Base-by-base conservation (phyloP, 1,140 invertebrate genomes). In the Octopus bimaculoides region DNA sequence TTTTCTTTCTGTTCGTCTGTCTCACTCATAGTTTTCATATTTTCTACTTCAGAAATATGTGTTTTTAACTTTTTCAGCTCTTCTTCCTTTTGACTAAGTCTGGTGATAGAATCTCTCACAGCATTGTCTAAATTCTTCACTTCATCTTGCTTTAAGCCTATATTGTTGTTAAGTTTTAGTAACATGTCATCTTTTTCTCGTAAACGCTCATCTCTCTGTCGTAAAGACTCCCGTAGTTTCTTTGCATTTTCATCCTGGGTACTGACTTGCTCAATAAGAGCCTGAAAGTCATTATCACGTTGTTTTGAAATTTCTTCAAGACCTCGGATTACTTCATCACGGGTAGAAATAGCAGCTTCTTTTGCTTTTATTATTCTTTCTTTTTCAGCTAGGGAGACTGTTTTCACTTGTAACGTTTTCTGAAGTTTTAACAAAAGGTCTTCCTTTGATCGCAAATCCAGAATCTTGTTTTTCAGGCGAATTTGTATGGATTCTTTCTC, bases 101-200 rank as follows among this genome's bases (percentile, higher is more conserved):
- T 81, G 10, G 77, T 77, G 8, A 80, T 69, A 5, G 78, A 69
- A 52, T 84, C 82, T 1, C 81, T 80, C 53, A 88, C 71, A 71
- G 86, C 86, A 52, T 85, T 83, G 12, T 79, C 79, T 7, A 86
- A 75, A 61, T 61, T 84, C 71, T 81, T 83, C 26, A 85, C 79
- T 75, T 88, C 85, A 12, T 84, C 80, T 54, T 84, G 83, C 54
- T 86, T 85, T 56, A 84, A 82, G n/a, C 86, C 84, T 8, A 86
- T 74, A 52, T 78, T 83, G 2, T 74, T 77, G 56, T 82, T 85
- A 14, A 88, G 61, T 66, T 81, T 82, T 74, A 81, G 79, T n/a
- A 87, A 61, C 55, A 84, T 81, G 10, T 85, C 85, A 53, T 86
- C 86, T 76, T 87, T 88, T 55, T 86, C 85, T 76, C 83, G 84